Evolutionary conservation across 1,140 invertebrate species (phyloP), one percentile per base, ranked within the genome.

Genomic region (Drosophila parvula): DNA sequence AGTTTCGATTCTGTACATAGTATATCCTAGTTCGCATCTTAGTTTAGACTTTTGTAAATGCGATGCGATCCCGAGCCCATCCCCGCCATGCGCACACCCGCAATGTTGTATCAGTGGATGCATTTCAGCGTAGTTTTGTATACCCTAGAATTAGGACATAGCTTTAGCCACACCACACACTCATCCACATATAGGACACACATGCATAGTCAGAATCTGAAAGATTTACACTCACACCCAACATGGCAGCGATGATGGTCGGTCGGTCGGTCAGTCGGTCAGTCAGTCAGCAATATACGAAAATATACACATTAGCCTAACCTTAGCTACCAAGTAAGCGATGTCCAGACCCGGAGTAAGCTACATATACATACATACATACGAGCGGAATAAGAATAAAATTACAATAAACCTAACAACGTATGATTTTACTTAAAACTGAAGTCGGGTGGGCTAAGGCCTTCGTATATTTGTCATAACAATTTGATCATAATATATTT

Each of bases 171-270:
- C 45, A 61, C 41, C 47, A 51, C 50, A 61, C 44, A 43, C 53
- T 16, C 28, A 38, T 55, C 51, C 51, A 60, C 47, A 58, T 55
- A 28, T 32, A 65, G 44, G 48, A 38, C 38, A 41, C 53, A 34
- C 47, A 34, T 59, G 48, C 60, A 78, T 80, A 89, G 81, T 69
- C 67, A 76, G 78, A 90, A 85, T 89, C 84, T 89, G 48, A 75
- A 90, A 89, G 84, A 90, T 90, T 84, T 88, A 82, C 67, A 78
- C 64, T 68, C 47, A 56, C 9, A 63, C 43, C 51, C 27, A 68
- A 63, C 51, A 63, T 75, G 67, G 77, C 74, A 79, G 43, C 43
- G 22, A 62, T 73, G 32, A 30, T 50, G 10, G 12, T 36, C 32
- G 32, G 50, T 22, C 50, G 34, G 51, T 41, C 38, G 85, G 81